phyloP scores from a whole-genome alignment of 2,888 invertebrate species.

The Dermolepida albohirtum region DNA sequence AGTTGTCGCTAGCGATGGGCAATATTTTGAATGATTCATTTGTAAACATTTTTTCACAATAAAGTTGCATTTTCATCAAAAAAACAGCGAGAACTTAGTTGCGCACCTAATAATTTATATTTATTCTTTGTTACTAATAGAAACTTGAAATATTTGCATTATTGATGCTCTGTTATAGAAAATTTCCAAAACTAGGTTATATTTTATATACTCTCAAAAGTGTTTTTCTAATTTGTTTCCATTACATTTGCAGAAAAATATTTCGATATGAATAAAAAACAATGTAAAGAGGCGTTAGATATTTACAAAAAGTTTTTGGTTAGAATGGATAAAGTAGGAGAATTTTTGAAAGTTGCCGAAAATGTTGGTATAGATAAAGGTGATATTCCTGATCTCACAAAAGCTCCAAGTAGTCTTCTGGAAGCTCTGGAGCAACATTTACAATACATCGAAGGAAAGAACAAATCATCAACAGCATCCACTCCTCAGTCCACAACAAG shows the following conservation, averaged over 20 bases:
- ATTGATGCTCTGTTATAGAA: too few species aligned
- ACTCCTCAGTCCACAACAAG: constrained; percentile 88
- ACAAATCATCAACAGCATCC: constrained; percentile 83
- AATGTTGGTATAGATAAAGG: constrained; percentile 98
- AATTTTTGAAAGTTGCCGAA: constrained; percentile 92
- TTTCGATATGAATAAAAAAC: constrained; percentile 99
- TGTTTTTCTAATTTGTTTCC: background rate
- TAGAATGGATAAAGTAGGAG: constrained; percentile 97
- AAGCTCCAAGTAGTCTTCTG: constrained; percentile 95
- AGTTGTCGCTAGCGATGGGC: too few species aligned
- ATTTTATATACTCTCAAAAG: background rate
- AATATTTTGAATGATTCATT: too few species aligned
- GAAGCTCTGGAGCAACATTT: constrained; percentile 98
- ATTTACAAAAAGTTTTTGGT: constrained; percentile 98
- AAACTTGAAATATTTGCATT: too few species aligned
- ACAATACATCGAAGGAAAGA: constrained; percentile 90
- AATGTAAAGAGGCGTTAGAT: constrained; percentile 96
- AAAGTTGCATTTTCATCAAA: too few species aligned
- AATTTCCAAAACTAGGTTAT: too few species aligned
- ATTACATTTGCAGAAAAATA: constrained; percentile 82
- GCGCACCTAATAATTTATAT: too few species aligned
- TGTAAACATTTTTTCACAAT: too few species aligned
- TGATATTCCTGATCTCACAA: constrained; percentile 97
- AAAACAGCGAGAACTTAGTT: too few species aligned
- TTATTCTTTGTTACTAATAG: too few species aligned